Percentiles rank a stretch among this genome's conserved stretches.
These are phyloP conservation scores for Noctuana brunneofusca DNA, from an alignment of 2,888 invertebrate species.

Conservation along the genomic window DNA sequence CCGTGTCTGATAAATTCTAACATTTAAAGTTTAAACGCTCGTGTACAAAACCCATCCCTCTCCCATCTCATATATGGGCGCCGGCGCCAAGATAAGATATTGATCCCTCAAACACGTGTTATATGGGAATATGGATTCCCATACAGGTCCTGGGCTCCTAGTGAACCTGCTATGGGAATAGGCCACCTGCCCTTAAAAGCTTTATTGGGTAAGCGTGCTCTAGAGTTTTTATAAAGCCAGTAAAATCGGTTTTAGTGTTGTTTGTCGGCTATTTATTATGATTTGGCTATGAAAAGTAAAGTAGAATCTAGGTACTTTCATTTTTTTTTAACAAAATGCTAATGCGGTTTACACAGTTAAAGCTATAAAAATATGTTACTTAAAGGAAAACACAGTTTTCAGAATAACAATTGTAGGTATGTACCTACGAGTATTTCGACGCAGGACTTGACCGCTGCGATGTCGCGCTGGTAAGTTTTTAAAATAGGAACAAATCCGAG, in stretches of 20 bases:
- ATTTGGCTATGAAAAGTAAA: not conserved
- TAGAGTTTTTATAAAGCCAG: not conserved
- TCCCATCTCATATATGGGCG: constrained; percentile 54
- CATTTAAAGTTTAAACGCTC: constrained; percentile 42
- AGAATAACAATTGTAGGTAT: no score
- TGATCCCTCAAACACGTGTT: constrained; percentile 73
- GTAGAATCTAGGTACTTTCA: no score
- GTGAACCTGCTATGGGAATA: constrained; percentile 52
- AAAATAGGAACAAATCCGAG: not conserved
- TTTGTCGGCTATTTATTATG: constrained; percentile 8
- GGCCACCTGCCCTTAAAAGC: constrained; percentile 73
- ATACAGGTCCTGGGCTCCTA: constrained; percentile 33
- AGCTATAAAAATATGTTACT: no score
- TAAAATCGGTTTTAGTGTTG: constrained; percentile 10
- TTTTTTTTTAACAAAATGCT: no score
- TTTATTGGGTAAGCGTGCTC: constrained; percentile 49
- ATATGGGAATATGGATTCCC: constrained; percentile 38
- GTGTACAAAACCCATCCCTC: constrained; percentile 52
- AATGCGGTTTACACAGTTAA: no score
- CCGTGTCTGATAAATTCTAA: no score
- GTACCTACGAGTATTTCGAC: no score
- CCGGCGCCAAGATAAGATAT: constrained; percentile 75
- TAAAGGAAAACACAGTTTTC: no score
- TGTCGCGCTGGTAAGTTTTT: no score
- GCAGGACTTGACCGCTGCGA: no score